Evolutionary conservation across 2,888 invertebrate genomes (phyloP), one percentile per base, ranked within the genome.

Genomic region (Leptopterna dolabrata): DNA sequence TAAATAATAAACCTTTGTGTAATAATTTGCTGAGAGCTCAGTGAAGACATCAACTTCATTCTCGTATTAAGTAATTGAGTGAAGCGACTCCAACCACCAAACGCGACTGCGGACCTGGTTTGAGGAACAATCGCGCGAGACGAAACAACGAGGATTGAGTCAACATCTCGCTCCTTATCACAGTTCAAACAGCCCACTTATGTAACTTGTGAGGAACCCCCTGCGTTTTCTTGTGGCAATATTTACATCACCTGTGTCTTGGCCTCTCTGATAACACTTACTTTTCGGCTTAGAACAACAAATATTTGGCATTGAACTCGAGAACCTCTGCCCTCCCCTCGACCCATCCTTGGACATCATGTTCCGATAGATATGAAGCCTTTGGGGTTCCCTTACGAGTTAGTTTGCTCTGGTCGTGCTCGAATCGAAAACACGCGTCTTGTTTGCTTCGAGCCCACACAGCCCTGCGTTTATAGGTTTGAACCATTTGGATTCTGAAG

Each of bases 221-320:
- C 73, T 70, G 81, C 81, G 80, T 87, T 87, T 55, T 87, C 87
- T 81, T 81, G 71, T 29, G 80, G 80, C 87, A 87, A 87, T 87
- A 87, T 87, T 87, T 87, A 81, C 81, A 81, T 87, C 87, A 87
- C 80, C 87, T 87, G 87, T 87, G 78, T 87, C 87, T 87, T 87
- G 87, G 70, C 80, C 81, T 81, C 24, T 87, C 80, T 87, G 87
- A 87, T 87, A 87, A 87, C 87, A 27, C 80, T 51, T 43, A 55
- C 78, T 70, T 87, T 87, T 87, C 81, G 86, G 86, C 86, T 85
- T 51, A 36, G 71, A 43, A 30, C 70, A 14, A 47, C 73, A 71
- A 84, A 84, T 41, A 81, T 81, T 51, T 30, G 24, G 24, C 63
- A 63, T n/a, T 24, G 24, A 63, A 36, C 36, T 36, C 36, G 36